Base-by-base conservation (phyloP, 2,888 invertebrate species). In the Lathronympha strigana region DNA sequence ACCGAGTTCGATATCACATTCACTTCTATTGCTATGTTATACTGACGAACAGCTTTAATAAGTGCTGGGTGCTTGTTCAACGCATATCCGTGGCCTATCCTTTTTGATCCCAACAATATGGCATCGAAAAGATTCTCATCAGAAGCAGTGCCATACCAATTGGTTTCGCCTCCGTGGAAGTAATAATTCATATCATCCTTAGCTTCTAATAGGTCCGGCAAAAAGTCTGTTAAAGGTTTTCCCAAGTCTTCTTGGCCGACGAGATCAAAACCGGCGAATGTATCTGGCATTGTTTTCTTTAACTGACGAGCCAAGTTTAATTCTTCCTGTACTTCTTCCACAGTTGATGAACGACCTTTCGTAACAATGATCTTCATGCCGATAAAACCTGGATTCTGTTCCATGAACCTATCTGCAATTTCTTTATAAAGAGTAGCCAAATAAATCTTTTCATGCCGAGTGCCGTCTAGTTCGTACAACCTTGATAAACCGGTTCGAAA, bases 1-100 rank as follows among this genome's bases (percentile, higher is more conserved):
- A 95, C 95, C 77, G 95, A 95, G 82, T 97, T 97, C 0, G 97
- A 97, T 68, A 97, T 94, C 0, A 97, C 96, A 83, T 95, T 95
- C 33, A 97, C 92, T 86, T 97, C 97, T 1, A 97, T 86, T 0
- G 95, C 95, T 60, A 97, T 95, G 50, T 93, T 87, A 33, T 86
- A 86, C 50, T 92, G 81, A 63, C 92, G 93, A 0, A 94, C 91
- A 47, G 93, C 76, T 21, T 93, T 82, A 73, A 95, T 75, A 0
- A 96, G 81, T 17, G 88, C 77, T 0, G 97, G 97, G 82, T 97
- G 97, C 77, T 96, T 96, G n/a, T 92, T 77, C 31, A 97, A 75
- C 0, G 95, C 95, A 73, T 94, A 96, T 11, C 95, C 97, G 71
- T 97, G 97, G 0, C 97, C 97, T 69, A 97, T 95, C 61, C 97